A percentile compares a stretch with the other conserved stretches of the same genome.
Conservation (phyloP, 2,113 vertebrate genomes). For the Silurus glanis region DNA sequence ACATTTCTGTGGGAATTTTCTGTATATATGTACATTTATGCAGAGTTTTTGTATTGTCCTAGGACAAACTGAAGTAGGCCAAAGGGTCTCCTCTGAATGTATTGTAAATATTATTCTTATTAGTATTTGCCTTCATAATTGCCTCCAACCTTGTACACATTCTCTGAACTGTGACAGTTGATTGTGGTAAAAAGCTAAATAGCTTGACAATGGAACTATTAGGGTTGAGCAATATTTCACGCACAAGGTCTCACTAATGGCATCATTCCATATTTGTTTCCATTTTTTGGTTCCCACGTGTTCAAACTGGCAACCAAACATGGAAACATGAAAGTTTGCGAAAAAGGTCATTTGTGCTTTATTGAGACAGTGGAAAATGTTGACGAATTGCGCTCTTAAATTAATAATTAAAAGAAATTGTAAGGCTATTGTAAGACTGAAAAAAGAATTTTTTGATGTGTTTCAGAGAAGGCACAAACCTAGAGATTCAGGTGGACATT, state of each 20-base stretch:
- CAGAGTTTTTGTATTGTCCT: not conserved
- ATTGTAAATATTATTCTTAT: not conserved
- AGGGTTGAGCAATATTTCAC: not conserved
- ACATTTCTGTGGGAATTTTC: not conserved
- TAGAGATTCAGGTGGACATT: slow-evolving; percentile 99
- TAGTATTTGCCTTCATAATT: not conserved
- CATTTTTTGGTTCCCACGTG: not conserved
- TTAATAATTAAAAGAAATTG: too few relatives aligned
- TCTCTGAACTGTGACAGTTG: not conserved
- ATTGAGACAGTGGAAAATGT: not conserved
- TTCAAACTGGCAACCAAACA: not conserved
- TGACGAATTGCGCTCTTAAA: too few relatives aligned
- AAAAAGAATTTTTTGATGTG: slow-evolving; percentile 33
- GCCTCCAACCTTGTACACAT: not conserved
- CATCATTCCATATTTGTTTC: not conserved
- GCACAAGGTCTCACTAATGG: not conserved
- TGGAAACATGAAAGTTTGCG: not conserved
- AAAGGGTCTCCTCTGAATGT: not conserved
- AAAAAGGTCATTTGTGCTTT: not conserved
- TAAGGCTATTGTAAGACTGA: not conserved
- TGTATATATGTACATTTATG: not conserved
- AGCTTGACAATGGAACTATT: not conserved
- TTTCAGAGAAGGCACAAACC: slow-evolving; percentile 92
- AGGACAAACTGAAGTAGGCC: not conserved
- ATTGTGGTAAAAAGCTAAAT: not conserved